Conservation (phyloP, 2,888 invertebrate genomes). For the Dicycla oo region DNA sequence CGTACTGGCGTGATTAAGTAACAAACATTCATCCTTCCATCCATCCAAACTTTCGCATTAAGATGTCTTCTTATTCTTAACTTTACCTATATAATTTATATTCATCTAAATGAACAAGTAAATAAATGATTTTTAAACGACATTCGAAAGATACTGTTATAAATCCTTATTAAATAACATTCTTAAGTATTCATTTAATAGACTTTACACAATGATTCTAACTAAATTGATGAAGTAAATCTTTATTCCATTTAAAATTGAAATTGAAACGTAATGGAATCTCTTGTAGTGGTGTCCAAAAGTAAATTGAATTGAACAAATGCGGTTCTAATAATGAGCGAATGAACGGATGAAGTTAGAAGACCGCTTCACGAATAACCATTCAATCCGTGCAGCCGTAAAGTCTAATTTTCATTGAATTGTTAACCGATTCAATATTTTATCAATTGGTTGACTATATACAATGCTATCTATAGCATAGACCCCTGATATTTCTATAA, state of each 20-base stretch:
- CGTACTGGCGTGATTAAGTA: too few species aligned
- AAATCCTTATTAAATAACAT: neutral
- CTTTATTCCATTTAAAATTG: constrained; percentile 73
- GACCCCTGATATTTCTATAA: neutral
- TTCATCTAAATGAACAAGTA: neutral
- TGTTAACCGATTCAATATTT: neutral
- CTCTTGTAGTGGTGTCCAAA: constrained; percentile 72
- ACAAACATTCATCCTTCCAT: too few species aligned
- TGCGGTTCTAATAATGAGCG: constrained; percentile 70
- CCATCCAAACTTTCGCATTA: too few species aligned
- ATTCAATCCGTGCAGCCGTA: constrained; percentile 42
- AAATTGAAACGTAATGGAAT: constrained; percentile 71
- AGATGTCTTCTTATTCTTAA: too few species aligned
- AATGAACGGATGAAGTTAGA: constrained; percentile 57
- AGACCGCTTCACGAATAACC: constrained; percentile 48
- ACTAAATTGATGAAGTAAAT: constrained; percentile 62
- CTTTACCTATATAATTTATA: neutral
- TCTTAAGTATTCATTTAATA: neutral
- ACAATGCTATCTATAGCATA: neutral
- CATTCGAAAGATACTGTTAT: neutral
- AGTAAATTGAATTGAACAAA: constrained; percentile 77
- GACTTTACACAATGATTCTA: constrained; percentile 61
- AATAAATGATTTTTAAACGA: neutral
- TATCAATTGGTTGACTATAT: neutral
- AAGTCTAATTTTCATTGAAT: constrained; percentile 24